phyloP scores from a whole-genome alignment of 2,113 vertebrate species.

The Rhinoptilus africanus region DNA sequence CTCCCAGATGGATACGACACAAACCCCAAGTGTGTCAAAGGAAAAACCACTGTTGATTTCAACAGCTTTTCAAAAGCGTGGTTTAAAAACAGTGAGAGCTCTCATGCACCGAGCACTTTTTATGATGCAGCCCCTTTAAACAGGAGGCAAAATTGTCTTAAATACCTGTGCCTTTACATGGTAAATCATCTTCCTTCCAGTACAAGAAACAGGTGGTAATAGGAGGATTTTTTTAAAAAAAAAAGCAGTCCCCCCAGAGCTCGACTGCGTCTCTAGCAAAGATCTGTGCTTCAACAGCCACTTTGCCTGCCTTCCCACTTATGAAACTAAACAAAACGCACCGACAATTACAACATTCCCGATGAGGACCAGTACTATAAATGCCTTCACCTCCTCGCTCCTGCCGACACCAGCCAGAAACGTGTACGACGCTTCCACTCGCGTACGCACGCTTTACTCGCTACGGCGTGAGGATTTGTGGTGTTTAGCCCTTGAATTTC shows the following conservation, averaged over 20 bases:
- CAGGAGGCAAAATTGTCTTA: neutral
- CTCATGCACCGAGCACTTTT: neutral
- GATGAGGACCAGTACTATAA: neutral
- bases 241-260: neutral
- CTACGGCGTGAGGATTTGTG: fast-evolving
- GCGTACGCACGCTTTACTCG: fast-evolving
- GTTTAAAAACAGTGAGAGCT: neutral
- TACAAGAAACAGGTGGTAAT: fast-evolving
- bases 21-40: neutral
- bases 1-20: neutral
- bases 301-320: neutral
- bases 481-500: neutral
- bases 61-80: neutral
- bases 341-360: neutral
- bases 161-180: neutral
- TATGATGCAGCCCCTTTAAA: neutral
- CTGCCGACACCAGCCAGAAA: fast-evolving
- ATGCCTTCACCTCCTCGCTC: neutral
- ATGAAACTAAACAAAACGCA: neutral
- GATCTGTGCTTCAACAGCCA: neutral
- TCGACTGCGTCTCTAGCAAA: neutral
- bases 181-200: neutral
- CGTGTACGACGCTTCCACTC: fast-evolving
- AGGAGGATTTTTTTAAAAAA: neutral
- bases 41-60: neutral